phyloP scores from a whole-genome alignment of 2,113 vertebrate genomes.

The Platysternon megacephalum region DNA sequence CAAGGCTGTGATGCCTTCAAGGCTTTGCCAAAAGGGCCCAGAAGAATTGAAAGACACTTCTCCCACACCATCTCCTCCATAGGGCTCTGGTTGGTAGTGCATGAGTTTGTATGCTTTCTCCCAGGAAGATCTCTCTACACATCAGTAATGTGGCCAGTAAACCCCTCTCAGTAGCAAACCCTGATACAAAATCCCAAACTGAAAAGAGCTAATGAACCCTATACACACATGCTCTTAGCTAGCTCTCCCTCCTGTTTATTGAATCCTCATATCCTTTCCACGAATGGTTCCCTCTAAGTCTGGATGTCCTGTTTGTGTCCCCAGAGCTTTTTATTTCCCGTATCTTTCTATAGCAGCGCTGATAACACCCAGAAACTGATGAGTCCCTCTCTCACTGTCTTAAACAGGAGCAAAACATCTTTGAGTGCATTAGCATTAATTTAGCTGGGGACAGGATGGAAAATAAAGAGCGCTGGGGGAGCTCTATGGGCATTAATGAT shows the following conservation, averaged over 20 bases:
- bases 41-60: neutral
- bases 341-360: neutral
- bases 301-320: neutral
- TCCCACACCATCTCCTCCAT: neutral
- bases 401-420: neutral
- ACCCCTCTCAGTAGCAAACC: neutral
- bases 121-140: neutral
- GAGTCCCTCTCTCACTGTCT: neutral
- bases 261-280: neutral
- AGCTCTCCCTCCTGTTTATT: neutral
- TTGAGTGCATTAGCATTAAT: neutral
- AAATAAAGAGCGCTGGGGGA: neutral
- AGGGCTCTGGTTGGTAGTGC: neutral
- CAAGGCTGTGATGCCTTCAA: neutral
- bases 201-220: neutral
- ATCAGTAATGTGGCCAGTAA: neutral
- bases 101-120: neutral
- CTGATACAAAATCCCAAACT: neutral
- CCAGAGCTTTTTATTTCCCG: neutral
- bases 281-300: neutral
- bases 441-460: neutral
- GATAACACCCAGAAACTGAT: neutral
- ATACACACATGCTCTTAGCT: neutral
- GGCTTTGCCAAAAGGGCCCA: neutral
- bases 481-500: neutral